These are phyloP conservation scores for Haliaeetus leucogaster DNA, from an alignment of 2,113 vertebrate genomes.

Conservation along the genomic window DNA sequence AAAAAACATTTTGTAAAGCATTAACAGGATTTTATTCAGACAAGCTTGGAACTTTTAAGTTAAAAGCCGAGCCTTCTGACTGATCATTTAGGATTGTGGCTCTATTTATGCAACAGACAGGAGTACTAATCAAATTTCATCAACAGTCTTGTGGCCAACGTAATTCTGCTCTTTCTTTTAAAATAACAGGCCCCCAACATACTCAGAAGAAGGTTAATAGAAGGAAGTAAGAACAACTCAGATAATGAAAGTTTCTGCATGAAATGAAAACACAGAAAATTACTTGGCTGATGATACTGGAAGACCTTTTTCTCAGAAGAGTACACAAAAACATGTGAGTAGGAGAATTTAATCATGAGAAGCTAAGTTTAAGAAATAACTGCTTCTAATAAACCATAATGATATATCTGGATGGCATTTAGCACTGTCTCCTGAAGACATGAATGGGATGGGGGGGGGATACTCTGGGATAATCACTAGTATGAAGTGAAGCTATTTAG, in stretches of 20 bases:
- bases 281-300: background rate
- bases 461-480: background rate
- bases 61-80: background rate
- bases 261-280: background rate
- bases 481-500: background rate
- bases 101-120: slow-evolving; percentile 33
- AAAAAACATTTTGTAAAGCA: background rate
- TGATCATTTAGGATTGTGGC: background rate
- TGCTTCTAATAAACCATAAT: background rate
- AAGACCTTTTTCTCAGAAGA: background rate
- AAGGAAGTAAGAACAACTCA: background rate
- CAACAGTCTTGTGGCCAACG: background rate
- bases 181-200: background rate
- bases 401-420: background rate
- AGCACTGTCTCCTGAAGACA: background rate
- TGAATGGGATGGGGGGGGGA: background rate
- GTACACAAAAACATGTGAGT: background rate
- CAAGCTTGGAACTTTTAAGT: background rate
- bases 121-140: background rate
- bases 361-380: background rate
- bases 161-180: background rate
- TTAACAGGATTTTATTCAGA: background rate
- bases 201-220: background rate
- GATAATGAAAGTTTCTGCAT: background rate
- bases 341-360: background rate